phyloP scores from a whole-genome alignment of 2,113 vertebrate genomes.

The Pristiophorus japonicus region DNA sequence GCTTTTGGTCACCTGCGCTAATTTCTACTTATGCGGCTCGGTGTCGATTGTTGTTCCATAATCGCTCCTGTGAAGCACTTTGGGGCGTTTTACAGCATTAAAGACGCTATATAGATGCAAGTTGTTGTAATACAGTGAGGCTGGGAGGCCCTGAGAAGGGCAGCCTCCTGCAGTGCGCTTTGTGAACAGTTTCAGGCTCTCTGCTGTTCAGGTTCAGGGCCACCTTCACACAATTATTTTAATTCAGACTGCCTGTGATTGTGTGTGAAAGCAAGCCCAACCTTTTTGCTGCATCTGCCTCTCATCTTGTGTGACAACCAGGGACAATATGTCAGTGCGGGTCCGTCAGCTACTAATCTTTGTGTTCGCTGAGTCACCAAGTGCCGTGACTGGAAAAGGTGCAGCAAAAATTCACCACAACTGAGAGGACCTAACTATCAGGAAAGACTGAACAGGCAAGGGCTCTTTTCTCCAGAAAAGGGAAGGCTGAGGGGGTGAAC shows the following conservation, averaged over 20 bases:
- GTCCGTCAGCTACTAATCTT: neutral
- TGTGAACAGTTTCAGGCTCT: neutral
- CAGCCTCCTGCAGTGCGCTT: too few relatives aligned
- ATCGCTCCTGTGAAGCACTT: neutral
- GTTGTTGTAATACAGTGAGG: neutral
- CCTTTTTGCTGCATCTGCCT: neutral
- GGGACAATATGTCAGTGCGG: neutral
- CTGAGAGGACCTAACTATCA: neutral
- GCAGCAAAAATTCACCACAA: neutral
- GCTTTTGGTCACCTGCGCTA: too few relatives aligned
- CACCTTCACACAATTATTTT: neutral
- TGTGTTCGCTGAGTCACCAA: neutral
- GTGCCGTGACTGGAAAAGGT: neutral
- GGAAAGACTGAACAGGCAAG: neutral
- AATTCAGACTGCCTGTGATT: neutral
- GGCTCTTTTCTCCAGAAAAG: neutral
- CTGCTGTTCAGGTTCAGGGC: neutral
- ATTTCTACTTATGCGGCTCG: neutral
- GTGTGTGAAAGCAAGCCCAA: neutral
- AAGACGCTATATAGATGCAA: neutral
- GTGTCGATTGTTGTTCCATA: neutral
- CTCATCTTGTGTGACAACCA: neutral
- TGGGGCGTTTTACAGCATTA: neutral
- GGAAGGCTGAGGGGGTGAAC: neutral
- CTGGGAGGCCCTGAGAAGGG: neutral